Percentiles rank a stretch among this genome's conserved stretches.
Evolutionary conservation across 2,797 vertebrate genomes (phyloP).

Genomic region (Pithecia hirsuta): DNA sequence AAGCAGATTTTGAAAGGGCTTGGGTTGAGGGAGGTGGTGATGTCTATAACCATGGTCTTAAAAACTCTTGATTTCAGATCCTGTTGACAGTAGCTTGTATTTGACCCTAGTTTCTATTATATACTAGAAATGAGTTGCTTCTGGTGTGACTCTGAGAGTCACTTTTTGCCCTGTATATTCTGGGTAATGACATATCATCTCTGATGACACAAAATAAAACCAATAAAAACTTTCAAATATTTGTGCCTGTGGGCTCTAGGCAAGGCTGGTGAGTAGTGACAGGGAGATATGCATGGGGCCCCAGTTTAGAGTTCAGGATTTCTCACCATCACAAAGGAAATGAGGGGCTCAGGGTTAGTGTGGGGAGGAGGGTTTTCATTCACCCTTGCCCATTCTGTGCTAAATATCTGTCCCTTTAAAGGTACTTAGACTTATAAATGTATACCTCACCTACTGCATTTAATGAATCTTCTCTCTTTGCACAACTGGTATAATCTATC

Average conservation of each 20-base stretch:
- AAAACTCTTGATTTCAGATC: constrained; percentile 24
- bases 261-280: not conserved
- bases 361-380: not conserved
- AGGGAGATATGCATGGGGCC: not conserved
- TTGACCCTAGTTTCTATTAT: not conserved
- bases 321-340: not conserved
- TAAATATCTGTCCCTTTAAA: not conserved
- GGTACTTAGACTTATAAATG: not conserved
- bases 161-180: constrained; percentile 46
- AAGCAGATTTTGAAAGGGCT: not conserved
- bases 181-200: not conserved
- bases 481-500: not conserved
- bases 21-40: not conserved
- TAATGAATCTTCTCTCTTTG: constrained; percentile 18
- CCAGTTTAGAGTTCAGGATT: not conserved
- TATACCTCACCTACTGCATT: not conserved
- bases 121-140: not conserved
- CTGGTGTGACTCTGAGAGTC: not conserved
- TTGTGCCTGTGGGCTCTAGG: not conserved
- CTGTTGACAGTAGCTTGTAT: not conserved
- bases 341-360: not conserved
- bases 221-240: not conserved
- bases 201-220: constrained; percentile 18
- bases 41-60: not conserved
- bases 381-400: not conserved